These are phyloP conservation scores for Eupithecia exiguata DNA, from an alignment of 2,888 invertebrate genomes.

Conservation along the genomic window DNA sequence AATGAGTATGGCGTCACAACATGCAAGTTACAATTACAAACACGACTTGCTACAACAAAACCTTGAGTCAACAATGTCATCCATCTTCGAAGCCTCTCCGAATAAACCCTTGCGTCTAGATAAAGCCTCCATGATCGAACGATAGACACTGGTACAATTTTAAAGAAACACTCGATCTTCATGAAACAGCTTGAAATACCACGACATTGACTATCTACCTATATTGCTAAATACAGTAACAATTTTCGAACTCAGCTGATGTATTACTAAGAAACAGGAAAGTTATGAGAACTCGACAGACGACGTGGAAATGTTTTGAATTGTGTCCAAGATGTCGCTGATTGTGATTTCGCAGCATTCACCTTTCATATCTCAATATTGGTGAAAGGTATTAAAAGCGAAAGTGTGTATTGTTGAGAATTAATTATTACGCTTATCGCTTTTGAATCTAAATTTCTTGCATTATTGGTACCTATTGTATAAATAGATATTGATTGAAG, in stretches of 20 bases:
- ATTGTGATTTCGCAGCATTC: slow-evolving; percentile 51
- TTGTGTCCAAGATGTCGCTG: slow-evolving; percentile 25
- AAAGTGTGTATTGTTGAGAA: slow-evolving; percentile 50
- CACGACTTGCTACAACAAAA: slow-evolving; percentile 31
- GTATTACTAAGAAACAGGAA: slow-evolving; percentile 10
- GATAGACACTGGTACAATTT: slow-evolving; percentile 14
- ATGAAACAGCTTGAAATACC: slow-evolving; percentile 16
- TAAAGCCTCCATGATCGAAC: slow-evolving; percentile 50
- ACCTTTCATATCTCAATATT: slow-evolving; percentile 57
- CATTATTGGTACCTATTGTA: background rate
- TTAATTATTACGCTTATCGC: slow-evolving; percentile 15
- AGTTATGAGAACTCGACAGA: slow-evolving; percentile 15
- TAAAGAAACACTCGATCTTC: slow-evolving; percentile 38
- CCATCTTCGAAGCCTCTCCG: background rate
- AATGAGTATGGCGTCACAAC: slow-evolving; percentile 53
- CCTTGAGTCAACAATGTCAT: background rate
- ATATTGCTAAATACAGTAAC: slow-evolving; percentile 2
- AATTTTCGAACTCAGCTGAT: background rate
- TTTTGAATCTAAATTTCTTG: slow-evolving; percentile 1
- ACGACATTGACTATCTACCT: slow-evolving; percentile 37
- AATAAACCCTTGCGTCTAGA: slow-evolving; percentile 45
- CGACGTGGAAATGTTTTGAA: slow-evolving; percentile 15
- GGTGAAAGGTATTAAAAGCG: slow-evolving; percentile 68
- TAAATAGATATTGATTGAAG: background rate
- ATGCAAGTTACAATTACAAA: slow-evolving; percentile 46